phyloP scores from a whole-genome alignment of 1,140 invertebrate species.

The Zaprionus ghesquierei region DNA sequence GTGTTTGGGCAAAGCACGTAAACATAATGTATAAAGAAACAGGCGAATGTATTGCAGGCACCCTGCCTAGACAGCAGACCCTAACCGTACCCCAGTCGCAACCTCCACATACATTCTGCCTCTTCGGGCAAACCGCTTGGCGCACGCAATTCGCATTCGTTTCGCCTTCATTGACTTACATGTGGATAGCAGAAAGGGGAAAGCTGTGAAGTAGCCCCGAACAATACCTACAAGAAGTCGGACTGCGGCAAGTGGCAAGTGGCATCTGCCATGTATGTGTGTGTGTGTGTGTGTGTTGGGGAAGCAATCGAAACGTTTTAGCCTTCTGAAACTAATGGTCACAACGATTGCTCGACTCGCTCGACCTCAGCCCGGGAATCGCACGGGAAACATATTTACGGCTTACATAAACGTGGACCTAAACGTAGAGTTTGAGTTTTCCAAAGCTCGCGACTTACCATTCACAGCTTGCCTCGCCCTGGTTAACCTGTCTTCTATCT shows the following conservation, averaged over 20 bases:
- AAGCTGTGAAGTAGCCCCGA: slow-evolving; percentile 30
- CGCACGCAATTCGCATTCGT: background rate
- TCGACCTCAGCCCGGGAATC: background rate
- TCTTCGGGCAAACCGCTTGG: background rate
- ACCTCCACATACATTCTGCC: background rate
- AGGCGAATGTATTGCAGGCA: background rate
- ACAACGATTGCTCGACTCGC: slow-evolving; percentile 8
- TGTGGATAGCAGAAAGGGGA: slow-evolving; percentile 1
- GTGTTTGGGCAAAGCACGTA: slow-evolving; percentile 33
- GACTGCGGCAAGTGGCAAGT: slow-evolving; percentile 11
- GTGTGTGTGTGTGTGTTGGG: background rate
- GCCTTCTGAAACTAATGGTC: background rate
- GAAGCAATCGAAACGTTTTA: slow-evolving; percentile 14
- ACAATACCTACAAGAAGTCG: slow-evolving; percentile 20
- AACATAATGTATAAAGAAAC: slow-evolving; percentile 10
- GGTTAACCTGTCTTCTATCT: slow-evolving; percentile 19
- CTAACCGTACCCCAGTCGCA: background rate
- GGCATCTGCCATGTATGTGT: background rate
- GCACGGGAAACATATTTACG: background rate
- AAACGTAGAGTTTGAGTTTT: background rate
- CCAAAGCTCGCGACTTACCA: background rate
- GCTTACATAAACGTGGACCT: background rate
- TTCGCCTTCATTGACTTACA: slow-evolving; percentile 42
- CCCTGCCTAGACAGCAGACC: background rate
- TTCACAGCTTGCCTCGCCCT: background rate